Conservation (phyloP, 2,113 vertebrate species). For the Poeciliopsis occidentalis region DNA sequence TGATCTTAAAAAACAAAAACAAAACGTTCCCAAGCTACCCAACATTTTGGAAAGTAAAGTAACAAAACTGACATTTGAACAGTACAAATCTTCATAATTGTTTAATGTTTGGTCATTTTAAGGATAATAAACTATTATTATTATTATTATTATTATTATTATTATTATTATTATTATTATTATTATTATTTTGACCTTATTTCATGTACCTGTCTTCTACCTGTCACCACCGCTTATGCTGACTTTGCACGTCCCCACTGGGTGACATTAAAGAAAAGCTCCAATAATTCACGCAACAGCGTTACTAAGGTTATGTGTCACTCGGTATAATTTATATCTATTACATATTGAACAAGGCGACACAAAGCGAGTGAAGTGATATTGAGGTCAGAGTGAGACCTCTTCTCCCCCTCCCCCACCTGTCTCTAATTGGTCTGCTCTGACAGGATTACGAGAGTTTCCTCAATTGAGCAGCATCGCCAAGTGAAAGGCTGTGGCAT, state of each 20-base stretch:
- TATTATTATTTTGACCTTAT: no score
- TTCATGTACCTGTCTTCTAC: background rate
- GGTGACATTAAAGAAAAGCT: background rate
- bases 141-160: no score
- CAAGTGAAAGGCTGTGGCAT: slow-evolving; percentile 42
- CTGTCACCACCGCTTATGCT: background rate
- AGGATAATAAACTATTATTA: no score
- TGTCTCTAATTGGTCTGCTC: slow-evolving; percentile 64
- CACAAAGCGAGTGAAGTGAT: background rate
- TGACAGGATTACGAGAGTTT: slow-evolving; percentile 65
- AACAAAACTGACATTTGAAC: no score
- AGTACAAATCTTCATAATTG: no score
- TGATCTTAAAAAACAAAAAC: no score
- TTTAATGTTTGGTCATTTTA: no score
- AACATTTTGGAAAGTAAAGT: no score
- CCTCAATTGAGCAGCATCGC: slow-evolving; percentile 59
- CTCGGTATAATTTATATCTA: background rate
- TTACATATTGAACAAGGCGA: background rate
- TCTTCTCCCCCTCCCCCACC: slow-evolving; percentile 8
- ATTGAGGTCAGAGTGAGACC: slow-evolving; percentile 36
- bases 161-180: no score
- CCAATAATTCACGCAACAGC: background rate
- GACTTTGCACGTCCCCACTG: background rate
- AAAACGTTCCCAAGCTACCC: no score
- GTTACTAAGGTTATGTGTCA: background rate